Conservation (phyloP, 1,140 invertebrate genomes). For the Dendrolimus kikuchii region DNA sequence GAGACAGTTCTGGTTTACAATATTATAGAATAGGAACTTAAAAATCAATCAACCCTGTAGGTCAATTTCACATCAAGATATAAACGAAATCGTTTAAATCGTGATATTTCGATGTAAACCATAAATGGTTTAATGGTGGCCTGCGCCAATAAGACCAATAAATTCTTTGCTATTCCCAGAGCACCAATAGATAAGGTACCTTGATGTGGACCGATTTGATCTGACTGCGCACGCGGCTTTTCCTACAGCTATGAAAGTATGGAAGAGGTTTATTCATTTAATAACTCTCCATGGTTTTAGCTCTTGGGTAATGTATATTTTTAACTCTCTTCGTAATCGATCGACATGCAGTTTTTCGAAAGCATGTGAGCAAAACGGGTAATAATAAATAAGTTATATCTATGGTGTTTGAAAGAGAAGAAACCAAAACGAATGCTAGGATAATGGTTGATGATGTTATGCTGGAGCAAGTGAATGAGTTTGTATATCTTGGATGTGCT, state of each 20-base stretch:
- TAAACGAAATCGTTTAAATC: slow-evolving; percentile 32
- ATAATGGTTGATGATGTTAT: no score
- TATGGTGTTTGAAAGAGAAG: no score
- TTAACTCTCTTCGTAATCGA: no score
- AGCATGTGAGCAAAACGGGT: no score
- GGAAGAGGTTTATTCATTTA: slow-evolving; percentile 14
- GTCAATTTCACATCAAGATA: slow-evolving; percentile 28
- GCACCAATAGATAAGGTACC: slow-evolving; percentile 44
- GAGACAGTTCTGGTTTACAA: not conserved
- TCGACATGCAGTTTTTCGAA: no score
- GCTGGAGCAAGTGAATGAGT: no score
- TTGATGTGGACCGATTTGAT: slow-evolving; percentile 18
- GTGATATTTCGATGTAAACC: slow-evolving; percentile 24
- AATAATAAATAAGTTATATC: no score
- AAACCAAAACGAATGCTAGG: no score
- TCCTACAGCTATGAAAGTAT: slow-evolving; percentile 22
- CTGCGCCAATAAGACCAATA: slow-evolving; percentile 56
- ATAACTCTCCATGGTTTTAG: not conserved
- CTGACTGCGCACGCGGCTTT: slow-evolving; percentile 23
- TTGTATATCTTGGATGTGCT: no score
- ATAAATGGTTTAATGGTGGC: slow-evolving; percentile 47
- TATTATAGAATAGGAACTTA: slow-evolving; percentile 34
- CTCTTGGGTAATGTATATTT: not conserved
- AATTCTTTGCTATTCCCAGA: slow-evolving; percentile 49
- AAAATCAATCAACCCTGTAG: slow-evolving; percentile 58